Conservation (phyloP, 1,140 invertebrate genomes). For the Neodiprion virginianus region DNA sequence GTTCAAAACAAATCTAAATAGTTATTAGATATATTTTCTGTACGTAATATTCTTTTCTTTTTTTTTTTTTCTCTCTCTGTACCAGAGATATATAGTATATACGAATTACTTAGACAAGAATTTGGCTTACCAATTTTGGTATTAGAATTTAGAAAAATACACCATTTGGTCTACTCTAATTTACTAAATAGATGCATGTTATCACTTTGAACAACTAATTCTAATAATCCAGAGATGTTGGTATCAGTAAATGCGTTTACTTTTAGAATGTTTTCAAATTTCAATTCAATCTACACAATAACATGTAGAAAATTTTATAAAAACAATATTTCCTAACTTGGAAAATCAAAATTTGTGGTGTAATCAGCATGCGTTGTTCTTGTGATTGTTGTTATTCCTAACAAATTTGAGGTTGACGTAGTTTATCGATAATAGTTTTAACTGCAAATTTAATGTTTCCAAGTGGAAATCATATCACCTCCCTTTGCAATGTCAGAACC, state of each 20-base stretch:
- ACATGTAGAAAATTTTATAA: constrained; percentile 22
- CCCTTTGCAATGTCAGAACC: no score
- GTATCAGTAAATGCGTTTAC: not conserved
- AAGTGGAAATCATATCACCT: no score
- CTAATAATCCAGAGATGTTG: not conserved
- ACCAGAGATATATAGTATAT: not conserved
- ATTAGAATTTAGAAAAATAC: constrained; percentile 58
- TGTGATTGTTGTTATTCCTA: no score
- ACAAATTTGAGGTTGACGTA: no score
- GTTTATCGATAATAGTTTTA: no score
- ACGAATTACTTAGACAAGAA: not conserved
- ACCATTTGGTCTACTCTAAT: constrained; percentile 42
- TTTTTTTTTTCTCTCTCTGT: not conserved
- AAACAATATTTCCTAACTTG: no score
- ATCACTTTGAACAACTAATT: constrained; percentile 44
- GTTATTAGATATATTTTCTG: not conserved
- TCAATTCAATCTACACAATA: constrained; percentile 26
- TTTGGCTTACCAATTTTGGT: constrained; percentile 28
- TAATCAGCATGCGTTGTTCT: no score
- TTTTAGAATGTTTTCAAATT: not conserved
- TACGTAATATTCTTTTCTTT: not conserved
- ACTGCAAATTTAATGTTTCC: no score
- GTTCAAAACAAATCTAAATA: not conserved
- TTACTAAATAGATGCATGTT: constrained; percentile 45
- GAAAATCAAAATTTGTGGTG: no score